Conservation (phyloP, 1,140 invertebrate species). For the Drosophila tristis region DNA sequence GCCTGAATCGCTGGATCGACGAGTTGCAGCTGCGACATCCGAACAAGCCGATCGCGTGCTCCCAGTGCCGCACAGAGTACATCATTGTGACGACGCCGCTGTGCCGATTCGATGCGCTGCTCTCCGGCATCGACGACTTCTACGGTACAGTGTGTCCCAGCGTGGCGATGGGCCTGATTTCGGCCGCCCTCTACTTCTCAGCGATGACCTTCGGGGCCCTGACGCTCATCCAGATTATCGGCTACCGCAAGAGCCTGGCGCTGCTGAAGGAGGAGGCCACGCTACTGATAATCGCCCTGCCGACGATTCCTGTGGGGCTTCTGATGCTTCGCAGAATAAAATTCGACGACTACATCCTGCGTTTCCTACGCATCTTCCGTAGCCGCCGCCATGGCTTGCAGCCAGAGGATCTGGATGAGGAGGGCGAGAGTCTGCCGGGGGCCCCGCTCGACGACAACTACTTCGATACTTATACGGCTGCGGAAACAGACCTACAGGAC, state of each 20-base stretch:
- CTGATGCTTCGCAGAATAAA: slow-evolving; percentile 43
- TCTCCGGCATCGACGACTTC: slow-evolving; percentile 38
- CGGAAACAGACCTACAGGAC: slow-evolving; percentile 13
- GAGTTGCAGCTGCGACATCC: slow-evolving; percentile 49
- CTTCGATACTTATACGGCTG: slow-evolving; percentile 41
- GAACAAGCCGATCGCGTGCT: slow-evolving; percentile 39
- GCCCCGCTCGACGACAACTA: slow-evolving; percentile 54
- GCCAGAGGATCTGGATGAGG: slow-evolving; percentile 31
- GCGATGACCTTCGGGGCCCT: slow-evolving; percentile 54
- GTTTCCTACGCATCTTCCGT: slow-evolving; percentile 35
- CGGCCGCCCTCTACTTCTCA: slow-evolving; percentile 57
- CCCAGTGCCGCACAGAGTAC: slow-evolving; percentile 64
- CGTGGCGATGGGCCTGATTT: slow-evolving; percentile 50
- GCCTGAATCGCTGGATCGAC: slow-evolving; percentile 66
- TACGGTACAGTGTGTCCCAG: slow-evolving; percentile 59
- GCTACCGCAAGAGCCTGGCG: slow-evolving; percentile 35
- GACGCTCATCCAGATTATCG: slow-evolving; percentile 48
- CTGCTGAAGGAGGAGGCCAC: slow-evolving; percentile 60
- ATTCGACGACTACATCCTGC: slow-evolving; percentile 53
- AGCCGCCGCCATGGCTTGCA: slow-evolving; percentile 15
- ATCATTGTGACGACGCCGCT: slow-evolving; percentile 57
- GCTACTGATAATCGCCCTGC: slow-evolving; percentile 60
- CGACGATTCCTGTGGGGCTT: slow-evolving; percentile 47
- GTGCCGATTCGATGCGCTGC: slow-evolving; percentile 46
- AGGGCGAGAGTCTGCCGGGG: slow-evolving; percentile 47